Conservation (phyloP, 1,140 invertebrate species). For the Trichonephila clavata region DNA sequence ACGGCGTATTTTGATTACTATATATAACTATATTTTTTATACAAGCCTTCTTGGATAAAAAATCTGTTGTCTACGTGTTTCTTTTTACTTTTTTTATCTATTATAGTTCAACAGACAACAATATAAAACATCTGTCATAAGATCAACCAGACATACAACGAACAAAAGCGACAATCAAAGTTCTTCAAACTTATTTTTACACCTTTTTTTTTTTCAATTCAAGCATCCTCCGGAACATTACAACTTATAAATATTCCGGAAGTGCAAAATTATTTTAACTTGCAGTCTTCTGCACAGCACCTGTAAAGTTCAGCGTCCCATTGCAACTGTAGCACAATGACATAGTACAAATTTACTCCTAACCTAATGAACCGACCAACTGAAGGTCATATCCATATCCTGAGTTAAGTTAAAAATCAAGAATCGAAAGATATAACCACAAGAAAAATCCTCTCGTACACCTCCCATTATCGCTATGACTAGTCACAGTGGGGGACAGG, state of each 20-base stretch:
- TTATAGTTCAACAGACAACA: no score
- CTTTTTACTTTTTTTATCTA: no score
- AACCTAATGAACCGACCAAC: conserved; percentile 69
- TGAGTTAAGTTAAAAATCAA: conserved; percentile 11
- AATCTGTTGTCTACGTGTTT: no score
- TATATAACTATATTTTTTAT: no score
- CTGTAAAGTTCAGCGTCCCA: conserved; percentile 3
- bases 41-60: no score
- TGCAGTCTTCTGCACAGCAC: neutral
- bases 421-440: conserved; percentile 9
- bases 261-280: no score
- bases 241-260: neutral
- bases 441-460: neutral
- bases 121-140: no score
- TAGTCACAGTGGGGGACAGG: conserved; percentile 31
- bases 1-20: no score
- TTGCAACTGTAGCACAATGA: neutral
- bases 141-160: no score
- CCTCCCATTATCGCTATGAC: conserved; percentile 7
- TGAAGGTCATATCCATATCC: conserved; percentile 70
- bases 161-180: no score
- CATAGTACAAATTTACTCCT: conserved; percentile 39
- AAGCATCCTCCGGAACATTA: neutral
- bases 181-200: no score
- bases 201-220: no score